These are phyloP conservation scores for Enteromius afrohamiltoni DNA, from an alignment of 2,797 vertebrate species.

Conservation along the genomic window DNA sequence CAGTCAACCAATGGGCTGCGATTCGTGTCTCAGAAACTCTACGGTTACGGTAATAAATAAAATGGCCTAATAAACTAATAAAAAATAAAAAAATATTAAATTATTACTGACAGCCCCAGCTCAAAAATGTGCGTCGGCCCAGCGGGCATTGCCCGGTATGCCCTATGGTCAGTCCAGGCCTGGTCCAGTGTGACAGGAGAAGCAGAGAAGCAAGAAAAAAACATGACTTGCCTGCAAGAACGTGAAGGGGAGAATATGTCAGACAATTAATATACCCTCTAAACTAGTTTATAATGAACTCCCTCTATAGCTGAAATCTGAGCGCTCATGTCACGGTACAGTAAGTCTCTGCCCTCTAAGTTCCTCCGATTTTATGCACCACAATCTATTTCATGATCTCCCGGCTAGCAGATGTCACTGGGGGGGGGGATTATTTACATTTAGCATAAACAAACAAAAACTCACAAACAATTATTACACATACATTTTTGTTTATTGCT, in stretches of 20 bases:
- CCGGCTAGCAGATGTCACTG: not conserved
- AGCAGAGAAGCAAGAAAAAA: not conserved
- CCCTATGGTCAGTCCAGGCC: too few relatives aligned
- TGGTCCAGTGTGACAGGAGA: not conserved
- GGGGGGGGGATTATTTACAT: not conserved
- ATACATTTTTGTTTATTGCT: not conserved
- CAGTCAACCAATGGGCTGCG: too few relatives aligned
- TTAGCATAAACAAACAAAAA: not conserved
- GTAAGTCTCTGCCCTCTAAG: not conserved
- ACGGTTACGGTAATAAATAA: too few relatives aligned
- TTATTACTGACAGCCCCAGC: too few relatives aligned
- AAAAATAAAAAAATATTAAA: too few relatives aligned
- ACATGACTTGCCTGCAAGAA: not conserved
- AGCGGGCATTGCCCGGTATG: too few relatives aligned
- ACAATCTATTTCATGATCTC: constrained; percentile 21
- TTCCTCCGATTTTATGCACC: constrained; percentile 3
- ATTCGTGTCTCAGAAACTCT: too few relatives aligned
- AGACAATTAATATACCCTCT: not conserved
- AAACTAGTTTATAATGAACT: constrained; percentile 2
- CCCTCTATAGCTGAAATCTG: not conserved
- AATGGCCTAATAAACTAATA: too few relatives aligned
- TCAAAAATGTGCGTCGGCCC: too few relatives aligned
- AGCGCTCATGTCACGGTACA: not conserved
- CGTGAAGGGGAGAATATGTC: not conserved
- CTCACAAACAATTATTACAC: not conserved